Percentiles rank a stretch among this genome's conserved stretches.
These are phyloP conservation scores for Alosa sapidissima DNA, from an alignment of 2,797 vertebrate species.

Conservation along the genomic window DNA sequence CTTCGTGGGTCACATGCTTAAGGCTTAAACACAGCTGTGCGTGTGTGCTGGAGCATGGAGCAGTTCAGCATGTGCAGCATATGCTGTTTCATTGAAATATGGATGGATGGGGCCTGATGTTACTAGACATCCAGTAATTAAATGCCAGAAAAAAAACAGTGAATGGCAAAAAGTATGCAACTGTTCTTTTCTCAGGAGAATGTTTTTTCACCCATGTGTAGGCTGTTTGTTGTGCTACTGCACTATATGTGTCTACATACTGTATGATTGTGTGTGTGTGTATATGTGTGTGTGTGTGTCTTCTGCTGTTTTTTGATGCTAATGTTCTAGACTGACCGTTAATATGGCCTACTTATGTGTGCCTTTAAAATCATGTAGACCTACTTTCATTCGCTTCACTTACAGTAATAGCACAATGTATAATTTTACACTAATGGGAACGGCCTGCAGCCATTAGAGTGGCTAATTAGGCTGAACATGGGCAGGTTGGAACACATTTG, in stretches of 20 bases:
- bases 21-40: background rate
- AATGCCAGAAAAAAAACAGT: background rate
- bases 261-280: background rate
- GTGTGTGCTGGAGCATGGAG: background rate
- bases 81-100: background rate
- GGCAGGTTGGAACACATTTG: background rate
- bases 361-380: background rate
- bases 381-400: background rate
- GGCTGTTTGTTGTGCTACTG: background rate
- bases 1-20: background rate
- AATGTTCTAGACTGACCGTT: slow-evolving; percentile 1
- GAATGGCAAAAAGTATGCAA: background rate
- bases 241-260: background rate
- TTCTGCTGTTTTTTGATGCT: background rate
- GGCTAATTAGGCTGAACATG: slow-evolving; percentile 1
- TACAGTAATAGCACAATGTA: background rate
- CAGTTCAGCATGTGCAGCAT: background rate
- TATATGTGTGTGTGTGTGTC: background rate
- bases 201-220: background rate
- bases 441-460: background rate
- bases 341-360: slow-evolving; percentile 11
- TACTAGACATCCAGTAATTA: background rate
- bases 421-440: background rate
- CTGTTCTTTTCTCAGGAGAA: background rate
- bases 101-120: background rate